Conservation (phyloP, 1,140 invertebrate genomes). For the Leptopilina boulardi region DNA sequence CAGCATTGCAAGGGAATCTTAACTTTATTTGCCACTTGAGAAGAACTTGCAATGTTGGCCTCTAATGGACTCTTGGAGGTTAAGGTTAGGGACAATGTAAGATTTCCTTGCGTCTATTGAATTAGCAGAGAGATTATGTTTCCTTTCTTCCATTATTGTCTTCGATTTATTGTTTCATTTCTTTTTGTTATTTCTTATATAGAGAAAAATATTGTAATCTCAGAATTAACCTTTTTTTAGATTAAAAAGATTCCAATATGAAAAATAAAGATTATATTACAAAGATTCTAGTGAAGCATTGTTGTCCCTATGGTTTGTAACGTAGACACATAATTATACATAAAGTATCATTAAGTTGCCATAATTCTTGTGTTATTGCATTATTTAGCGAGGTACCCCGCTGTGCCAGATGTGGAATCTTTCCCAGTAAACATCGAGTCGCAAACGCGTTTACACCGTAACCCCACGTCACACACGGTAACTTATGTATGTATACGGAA, state of each 20-base stretch:
- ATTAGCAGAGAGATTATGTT: not conserved
- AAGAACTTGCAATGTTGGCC: not conserved
- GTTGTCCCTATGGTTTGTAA: conserved; percentile 41
- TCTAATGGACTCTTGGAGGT: not conserved
- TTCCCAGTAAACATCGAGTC: conserved; percentile 47
- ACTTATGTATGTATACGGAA: not conserved
- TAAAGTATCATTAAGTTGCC: conserved; percentile 74
- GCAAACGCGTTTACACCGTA: conserved; percentile 29
- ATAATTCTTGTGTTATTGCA: conserved; percentile 74
- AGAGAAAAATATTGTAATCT: too few species aligned
- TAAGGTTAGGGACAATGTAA: not conserved
- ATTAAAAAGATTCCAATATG: too few species aligned
- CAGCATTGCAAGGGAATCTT: not conserved
- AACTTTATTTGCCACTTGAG: not conserved
- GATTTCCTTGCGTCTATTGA: not conserved
- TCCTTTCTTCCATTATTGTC: too few species aligned
- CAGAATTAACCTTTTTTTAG: too few species aligned
- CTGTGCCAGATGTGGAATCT: conserved; percentile 64
- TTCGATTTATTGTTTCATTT: too few species aligned
- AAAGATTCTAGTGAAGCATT: conserved; percentile 42
- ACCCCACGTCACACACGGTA: not conserved
- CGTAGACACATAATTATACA: conserved; percentile 68
- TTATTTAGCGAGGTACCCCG: conserved; percentile 71
- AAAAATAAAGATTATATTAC: not conserved
- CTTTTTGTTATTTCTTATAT: not conserved